A percentile compares a stretch with the other conserved stretches of the same genome.
Conservation (phyloP, 35 echinoderm and acorn worm genomes). For the Apostichopus parvimensis region DNA sequence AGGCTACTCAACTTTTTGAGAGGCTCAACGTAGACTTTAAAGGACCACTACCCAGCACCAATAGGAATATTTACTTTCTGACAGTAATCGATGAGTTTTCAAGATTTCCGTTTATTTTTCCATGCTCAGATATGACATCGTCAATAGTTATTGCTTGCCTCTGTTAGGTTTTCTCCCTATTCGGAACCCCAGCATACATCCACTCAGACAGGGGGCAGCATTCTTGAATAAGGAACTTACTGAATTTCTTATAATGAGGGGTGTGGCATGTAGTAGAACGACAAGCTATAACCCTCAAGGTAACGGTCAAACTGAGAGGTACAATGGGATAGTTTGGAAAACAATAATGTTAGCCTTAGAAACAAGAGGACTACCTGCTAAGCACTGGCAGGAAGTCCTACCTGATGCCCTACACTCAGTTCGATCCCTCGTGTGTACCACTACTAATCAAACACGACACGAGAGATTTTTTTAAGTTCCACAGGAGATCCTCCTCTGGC, state of each 20-base stretch:
- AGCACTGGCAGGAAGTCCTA: conserved; percentile 51
- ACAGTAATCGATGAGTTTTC: conserved; percentile 56
- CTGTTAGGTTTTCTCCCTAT: conserved; percentile 50
- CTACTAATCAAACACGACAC: conserved; percentile 43
- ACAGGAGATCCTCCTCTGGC: conserved; percentile 37
- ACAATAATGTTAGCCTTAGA: conserved; percentile 53
- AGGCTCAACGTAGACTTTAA: conserved; percentile 53
- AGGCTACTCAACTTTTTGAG: conserved; percentile 47
- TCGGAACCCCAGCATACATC: conserved; percentile 53
- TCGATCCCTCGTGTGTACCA: conserved; percentile 42
- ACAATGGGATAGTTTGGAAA: conserved; percentile 54
- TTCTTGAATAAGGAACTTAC: conserved; percentile 58
- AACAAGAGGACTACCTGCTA: conserved; percentile 40
- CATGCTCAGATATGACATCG: conserved; percentile 53
- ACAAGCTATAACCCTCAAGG: conserved; percentile 42
- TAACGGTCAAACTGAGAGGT: conserved; percentile 8
- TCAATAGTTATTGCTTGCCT: conserved; percentile 54
- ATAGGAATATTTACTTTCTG: conserved; percentile 50
- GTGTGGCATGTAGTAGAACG: conserved; percentile 55
- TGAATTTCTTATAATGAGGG: conserved; percentile 36
- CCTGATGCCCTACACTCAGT: conserved; percentile 48
- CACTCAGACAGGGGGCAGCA: conserved; percentile 45
- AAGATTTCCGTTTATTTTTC: conserved; percentile 51
- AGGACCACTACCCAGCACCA: conserved; percentile 43
- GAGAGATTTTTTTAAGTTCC: conserved; percentile 25